Percentiles rank a stretch among this genome's conserved stretches.
These are phyloP conservation scores for Lynx canadensis DNA, from an alignment of 2,113 vertebrate genomes.

Conservation along the genomic window DNA sequence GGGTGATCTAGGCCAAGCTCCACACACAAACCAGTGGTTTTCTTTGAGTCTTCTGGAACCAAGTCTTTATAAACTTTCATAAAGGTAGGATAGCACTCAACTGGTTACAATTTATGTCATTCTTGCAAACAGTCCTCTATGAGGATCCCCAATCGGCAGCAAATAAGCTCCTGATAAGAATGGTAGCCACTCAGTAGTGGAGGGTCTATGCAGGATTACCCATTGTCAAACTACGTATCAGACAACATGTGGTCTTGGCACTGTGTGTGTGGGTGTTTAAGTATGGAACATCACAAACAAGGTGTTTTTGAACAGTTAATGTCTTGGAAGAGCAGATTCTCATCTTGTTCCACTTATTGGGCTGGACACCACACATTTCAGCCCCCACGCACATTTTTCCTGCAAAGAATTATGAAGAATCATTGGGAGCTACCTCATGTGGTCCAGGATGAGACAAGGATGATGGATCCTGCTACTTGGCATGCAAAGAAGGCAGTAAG, in stretches of 20 bases:
- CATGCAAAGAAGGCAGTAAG: not conserved
- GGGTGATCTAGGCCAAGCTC: not conserved
- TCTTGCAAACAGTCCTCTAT: not conserved
- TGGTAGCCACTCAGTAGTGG: not conserved
- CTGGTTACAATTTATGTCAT: not conserved
- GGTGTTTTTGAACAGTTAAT: not conserved
- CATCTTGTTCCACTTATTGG: not conserved
- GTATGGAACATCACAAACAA: not conserved
- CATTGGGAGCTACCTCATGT: not conserved
- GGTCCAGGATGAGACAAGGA: not conserved
- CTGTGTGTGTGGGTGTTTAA: not conserved
- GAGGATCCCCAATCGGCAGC: not conserved
- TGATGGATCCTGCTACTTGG: not conserved
- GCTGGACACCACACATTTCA: not conserved
- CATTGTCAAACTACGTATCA: not conserved
- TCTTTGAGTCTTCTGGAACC: slow-evolving; percentile 37
- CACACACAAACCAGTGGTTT: slow-evolving; percentile 10
- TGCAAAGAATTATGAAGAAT: slow-evolving; percentile 16
- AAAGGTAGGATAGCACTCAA: not conserved
- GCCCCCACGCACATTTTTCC: not conserved
- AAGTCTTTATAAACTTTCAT: not conserved
- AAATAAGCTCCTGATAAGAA: not conserved
- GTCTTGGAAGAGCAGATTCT: not conserved
- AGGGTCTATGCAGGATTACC: not conserved
- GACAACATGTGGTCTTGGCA: not conserved